phyloP scores from a whole-genome alignment of 2,113 vertebrate genomes.

The Ochotona princeps region DNA sequence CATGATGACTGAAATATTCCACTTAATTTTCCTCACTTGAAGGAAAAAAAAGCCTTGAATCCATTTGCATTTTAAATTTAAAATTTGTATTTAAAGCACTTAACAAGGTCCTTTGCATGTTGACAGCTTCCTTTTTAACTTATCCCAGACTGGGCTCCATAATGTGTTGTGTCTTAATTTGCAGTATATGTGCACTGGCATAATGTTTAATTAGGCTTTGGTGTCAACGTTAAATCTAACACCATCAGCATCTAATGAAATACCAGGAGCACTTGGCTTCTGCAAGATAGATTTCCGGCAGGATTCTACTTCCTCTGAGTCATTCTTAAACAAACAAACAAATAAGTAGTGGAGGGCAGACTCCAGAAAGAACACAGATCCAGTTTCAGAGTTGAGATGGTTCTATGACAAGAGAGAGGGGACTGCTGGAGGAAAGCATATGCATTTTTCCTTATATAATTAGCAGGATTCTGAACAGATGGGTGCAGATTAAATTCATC shows the following conservation, averaged over 20 bases:
- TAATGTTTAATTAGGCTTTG: conserved; percentile 72
- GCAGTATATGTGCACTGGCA: conserved; percentile 60
- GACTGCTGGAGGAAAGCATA: not conserved
- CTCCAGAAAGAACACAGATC: not conserved
- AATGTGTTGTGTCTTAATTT: conserved; percentile 64
- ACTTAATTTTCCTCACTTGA: conserved; percentile 39
- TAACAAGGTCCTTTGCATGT: conserved; percentile 48
- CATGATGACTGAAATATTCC: not conserved
- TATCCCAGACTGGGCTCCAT: conserved; percentile 9
- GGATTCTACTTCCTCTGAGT: not conserved
- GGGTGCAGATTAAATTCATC: conserved; percentile 10
- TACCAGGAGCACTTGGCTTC: conserved; percentile 6
- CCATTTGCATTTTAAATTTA: conserved; percentile 75
- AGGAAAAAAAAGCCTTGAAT: conserved; percentile 30
- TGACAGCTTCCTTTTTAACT: conserved; percentile 71
- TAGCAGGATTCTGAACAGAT: conserved; percentile 36
- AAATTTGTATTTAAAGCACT: conserved; percentile 67
- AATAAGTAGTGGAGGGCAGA: not conserved
- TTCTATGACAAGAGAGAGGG: not conserved
- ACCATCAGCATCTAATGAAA: conserved; percentile 66
- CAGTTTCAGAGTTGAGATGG: not conserved
- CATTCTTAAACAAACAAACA: not conserved
- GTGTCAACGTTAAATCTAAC: conserved; percentile 69
- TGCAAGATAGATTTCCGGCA: not conserved
- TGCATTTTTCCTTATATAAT: not conserved